Percentiles rank a stretch among this genome's conserved stretches.
Evolutionary conservation across 2,113 vertebrate genomes (phyloP).

Genomic region (rat (Rattus norvegicus)): DNA sequence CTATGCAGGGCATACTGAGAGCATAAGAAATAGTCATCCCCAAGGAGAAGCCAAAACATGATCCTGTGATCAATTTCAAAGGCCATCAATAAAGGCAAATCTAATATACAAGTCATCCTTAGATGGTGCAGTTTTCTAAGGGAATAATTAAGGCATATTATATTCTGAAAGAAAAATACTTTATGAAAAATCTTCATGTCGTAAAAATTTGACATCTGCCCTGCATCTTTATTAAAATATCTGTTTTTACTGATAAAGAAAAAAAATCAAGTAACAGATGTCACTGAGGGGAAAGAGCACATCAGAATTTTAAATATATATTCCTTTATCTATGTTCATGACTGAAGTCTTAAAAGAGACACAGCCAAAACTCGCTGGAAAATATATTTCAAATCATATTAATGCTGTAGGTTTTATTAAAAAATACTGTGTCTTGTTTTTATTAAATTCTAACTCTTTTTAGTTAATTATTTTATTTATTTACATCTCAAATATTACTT

Average conservation of each 20-base stretch:
- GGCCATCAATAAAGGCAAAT: not conserved
- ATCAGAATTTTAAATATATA: slow-evolving; percentile 24
- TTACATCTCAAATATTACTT: no score
- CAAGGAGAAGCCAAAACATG: not conserved
- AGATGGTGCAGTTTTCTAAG: slow-evolving; percentile 24
- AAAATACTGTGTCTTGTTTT: slow-evolving; percentile 44
- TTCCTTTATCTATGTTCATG: slow-evolving; percentile 33
- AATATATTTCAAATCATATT: slow-evolving; percentile 53
- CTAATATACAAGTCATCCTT: not conserved
- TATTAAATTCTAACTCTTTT: slow-evolving; percentile 1
- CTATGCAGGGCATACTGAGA: not conserved
- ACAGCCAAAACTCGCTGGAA: slow-evolving; percentile 5
- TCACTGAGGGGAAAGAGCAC: slow-evolving; percentile 46
- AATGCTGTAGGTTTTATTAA: slow-evolving; percentile 46
- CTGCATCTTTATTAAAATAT: not conserved
- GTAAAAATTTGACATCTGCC: slow-evolving; percentile 56
- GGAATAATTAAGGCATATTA: not conserved
- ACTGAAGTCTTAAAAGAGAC: slow-evolving; percentile 1
- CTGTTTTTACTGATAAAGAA: slow-evolving; percentile 45
- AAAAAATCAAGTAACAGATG: slow-evolving; percentile 42
- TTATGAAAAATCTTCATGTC: slow-evolving; percentile 38
- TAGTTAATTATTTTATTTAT: no score
- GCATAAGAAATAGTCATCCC: not conserved
- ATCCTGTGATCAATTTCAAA: not conserved
- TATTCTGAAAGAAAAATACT: slow-evolving; percentile 33